Base-by-base conservation (phyloP, 2,113 vertebrate genomes). In the zebrafish (Danio rerio) region DNA sequence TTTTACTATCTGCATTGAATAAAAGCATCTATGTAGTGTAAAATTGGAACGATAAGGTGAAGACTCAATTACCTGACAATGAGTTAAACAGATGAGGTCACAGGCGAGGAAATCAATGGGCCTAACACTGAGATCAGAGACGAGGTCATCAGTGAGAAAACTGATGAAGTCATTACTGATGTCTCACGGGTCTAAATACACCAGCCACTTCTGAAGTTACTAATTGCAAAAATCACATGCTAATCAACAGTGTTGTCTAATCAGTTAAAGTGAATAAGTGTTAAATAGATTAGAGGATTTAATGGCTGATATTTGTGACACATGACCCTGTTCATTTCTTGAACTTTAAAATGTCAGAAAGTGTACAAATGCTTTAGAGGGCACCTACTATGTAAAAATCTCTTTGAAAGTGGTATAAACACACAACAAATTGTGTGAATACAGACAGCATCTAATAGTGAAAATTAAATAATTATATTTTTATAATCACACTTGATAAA, bases 1-100 rank as follows among this genome's bases (percentile, higher is more conserved):
- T 6, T 65, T 31, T 65, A 31, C 21, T 13, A 31, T 21, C 11
- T 13, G 62, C 62, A 13, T 42, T 42, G 11, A 12, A 42, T 11
- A 42, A 65, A 61, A 12, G 5, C 61, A 65, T 78, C 47, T 52
- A 13, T 40, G 10, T 50, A 16, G 47, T 50, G 20, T 50, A 63
- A 50, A 31, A 63, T 21, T 56, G 16, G 62, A 50, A 31, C 16
- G 45, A 63, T 63, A 7, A 49, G 18, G 75, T 42, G 62, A 66
- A n/a, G 62, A 78, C 49, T 78, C 43, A 61, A 62, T 77, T 78
- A 66, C 61, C 21, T 66, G 76, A 13, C 76, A 78, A 65, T 43
- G 21, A 66, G 61, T 21, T 53, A 53, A 78, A 78, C 47, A 11
- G 49, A 55, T 66, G 76, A 55, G 49, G 76, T 78, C 76, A 78